Conservation (phyloP, 2,888 invertebrate species). For the Eustalomyia histrio region DNA sequence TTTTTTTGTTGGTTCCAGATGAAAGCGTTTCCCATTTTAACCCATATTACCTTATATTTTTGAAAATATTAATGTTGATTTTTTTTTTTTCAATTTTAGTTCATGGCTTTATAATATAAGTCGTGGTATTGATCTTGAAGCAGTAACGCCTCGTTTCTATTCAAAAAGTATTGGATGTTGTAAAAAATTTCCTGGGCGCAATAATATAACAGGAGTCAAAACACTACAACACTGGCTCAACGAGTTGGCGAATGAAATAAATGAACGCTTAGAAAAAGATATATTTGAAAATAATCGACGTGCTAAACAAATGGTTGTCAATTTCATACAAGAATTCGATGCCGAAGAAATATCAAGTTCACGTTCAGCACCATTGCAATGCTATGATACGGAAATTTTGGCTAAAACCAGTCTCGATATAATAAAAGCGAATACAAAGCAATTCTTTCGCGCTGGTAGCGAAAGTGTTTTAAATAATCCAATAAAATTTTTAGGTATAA, state of each 20-base stretch:
- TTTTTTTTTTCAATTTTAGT: slow-evolving; percentile 74
- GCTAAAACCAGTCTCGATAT: slow-evolving; percentile 84
- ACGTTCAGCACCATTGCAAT: slow-evolving; percentile 82
- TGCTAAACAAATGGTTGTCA: slow-evolving; percentile 88
- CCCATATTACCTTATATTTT: no score
- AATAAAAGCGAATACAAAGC: slow-evolving; percentile 82
- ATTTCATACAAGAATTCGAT: slow-evolving; percentile 82
- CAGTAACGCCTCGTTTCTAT: slow-evolving; percentile 90
- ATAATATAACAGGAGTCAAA: slow-evolving; percentile 84
- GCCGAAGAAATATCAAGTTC: slow-evolving; percentile 83
- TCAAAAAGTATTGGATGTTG: slow-evolving; percentile 97
- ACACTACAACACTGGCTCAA: slow-evolving; percentile 89
- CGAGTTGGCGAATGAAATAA: slow-evolving; percentile 90
- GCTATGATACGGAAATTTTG: slow-evolving; percentile 85
- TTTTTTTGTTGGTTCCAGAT: no score
- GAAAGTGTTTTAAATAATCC: slow-evolving; percentile 80
- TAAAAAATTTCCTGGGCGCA: slow-evolving; percentile 93
- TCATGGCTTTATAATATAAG: slow-evolving; percentile 92
- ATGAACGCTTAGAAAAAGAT: slow-evolving; percentile 90
- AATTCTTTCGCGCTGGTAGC: slow-evolving; percentile 74
- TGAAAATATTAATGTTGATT: no score
- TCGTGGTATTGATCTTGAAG: slow-evolving; percentile 92
- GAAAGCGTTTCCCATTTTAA: no score
- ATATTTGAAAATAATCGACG: slow-evolving; percentile 88
- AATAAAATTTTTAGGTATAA: slow-evolving; percentile 87